Evolutionary conservation across 2,797 vertebrate genomes (phyloP), one percentile per base, ranked within the genome.

Genomic region (Clarias platycephalus): DNA sequence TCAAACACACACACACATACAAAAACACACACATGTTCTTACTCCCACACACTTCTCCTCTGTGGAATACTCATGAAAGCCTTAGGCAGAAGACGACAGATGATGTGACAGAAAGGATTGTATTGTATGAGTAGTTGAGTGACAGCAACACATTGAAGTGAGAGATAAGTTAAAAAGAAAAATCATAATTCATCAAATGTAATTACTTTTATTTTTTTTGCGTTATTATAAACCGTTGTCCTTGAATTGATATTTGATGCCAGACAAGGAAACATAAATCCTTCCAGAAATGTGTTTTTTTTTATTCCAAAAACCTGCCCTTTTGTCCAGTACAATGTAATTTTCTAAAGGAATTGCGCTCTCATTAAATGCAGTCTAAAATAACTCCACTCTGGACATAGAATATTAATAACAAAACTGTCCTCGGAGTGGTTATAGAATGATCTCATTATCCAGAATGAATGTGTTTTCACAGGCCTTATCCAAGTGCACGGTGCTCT

Each of bases 11-110:
- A 49, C 44, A 49, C 40, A 44, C 40, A 40, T 40, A 40, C 62
- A 53, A 58, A 64, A 49, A 12, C 9, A 49, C 44, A 49, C 44
- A 49, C 44, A 49, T 49, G 28, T 26, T 15, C 78, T 24, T 22
- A 34, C 26, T 7, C 68, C 13, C 58, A 63, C 18, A 57, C 79
- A 57, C 5, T 31, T 68, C 20, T 28, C 55, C 26, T 81, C 18
- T 44, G 55, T 53, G 63, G 40, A 10, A 53, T 26, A 34, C 53
- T 81, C 64, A 15, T 34, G 20, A 22, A 81, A 67, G 64, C 18
- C 34, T 80, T n/a, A 26, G n/a, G 55, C 44, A 13, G 49, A 68
- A 68, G 6, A 79, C 26, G 10, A 53, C 78, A 80, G 44, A 80
- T 79, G 44, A 76, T 68, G 44, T 81, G 44, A 68, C 44, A 12